These are phyloP conservation scores for Pitangus sulphuratus DNA, from an alignment of 2,797 vertebrate genomes.

Conservation along the genomic window DNA sequence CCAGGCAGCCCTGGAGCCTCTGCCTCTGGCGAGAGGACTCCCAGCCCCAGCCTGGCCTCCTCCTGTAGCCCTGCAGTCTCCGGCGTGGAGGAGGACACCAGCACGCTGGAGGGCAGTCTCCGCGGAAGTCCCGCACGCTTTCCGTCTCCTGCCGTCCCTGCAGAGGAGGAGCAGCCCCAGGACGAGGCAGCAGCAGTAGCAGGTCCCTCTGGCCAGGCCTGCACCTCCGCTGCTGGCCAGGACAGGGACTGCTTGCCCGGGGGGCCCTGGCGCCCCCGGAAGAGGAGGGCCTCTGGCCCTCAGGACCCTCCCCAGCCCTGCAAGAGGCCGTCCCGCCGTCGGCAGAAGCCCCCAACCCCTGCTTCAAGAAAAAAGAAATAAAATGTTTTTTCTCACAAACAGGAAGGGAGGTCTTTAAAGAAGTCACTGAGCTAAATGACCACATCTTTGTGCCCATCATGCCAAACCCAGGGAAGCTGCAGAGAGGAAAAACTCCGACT, in stretches of 20 bases:
- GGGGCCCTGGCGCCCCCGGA: neutral
- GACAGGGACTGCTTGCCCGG: neutral
- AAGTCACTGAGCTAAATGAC: too few relatives aligned
- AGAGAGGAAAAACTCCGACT: too few relatives aligned
- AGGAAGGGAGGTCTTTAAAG: too few relatives aligned
- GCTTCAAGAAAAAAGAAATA: neutral
- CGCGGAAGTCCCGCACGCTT: accelerated
- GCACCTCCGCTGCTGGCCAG: neutral
- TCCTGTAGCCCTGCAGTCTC: neutral
- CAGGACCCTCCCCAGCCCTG: neutral
- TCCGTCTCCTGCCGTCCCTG: neutral
- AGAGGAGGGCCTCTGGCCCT: neutral
- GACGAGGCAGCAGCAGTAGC: neutral
- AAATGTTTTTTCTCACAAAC: neutral
- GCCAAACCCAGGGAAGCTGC: too few relatives aligned
- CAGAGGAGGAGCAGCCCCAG: neutral
- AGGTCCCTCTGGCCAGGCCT: neutral
- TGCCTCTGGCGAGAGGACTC: neutral
- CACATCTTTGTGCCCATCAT: too few relatives aligned
- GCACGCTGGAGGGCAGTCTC: accelerated
- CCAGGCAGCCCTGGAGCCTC: too few relatives aligned
- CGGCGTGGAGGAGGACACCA: accelerated
- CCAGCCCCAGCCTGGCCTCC: neutral
- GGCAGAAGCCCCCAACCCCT: accelerated
- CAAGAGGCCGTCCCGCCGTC: neutral